Percentiles rank a stretch among this genome's conserved stretches.
These are phyloP conservation scores for Cassiopea andromeda DNA, from an alignment of 30 jellyfish, hydroid and myxozoan species.

Conservation along the genomic window DNA sequence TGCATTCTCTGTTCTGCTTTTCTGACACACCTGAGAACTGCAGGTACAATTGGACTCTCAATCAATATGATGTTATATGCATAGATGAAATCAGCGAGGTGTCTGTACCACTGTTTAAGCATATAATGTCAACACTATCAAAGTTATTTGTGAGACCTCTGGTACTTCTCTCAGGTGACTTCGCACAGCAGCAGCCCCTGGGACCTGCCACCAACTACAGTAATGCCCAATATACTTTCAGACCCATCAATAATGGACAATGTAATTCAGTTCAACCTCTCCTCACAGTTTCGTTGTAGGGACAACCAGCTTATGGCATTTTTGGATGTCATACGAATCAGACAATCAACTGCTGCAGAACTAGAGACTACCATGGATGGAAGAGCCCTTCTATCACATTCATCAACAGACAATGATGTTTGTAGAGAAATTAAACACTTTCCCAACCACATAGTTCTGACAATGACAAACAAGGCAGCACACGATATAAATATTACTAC, in stretches of 20 bases:
- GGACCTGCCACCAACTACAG: not conserved
- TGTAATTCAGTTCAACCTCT: not conserved
- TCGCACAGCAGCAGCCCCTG: conserved; percentile 53
- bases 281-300: not conserved
- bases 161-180: conserved; percentile 37
- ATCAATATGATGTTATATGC: conserved; percentile 10
- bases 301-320: not conserved
- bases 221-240: not conserved
- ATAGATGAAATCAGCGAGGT: conserved; percentile 42
- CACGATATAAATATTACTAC: not conserved
- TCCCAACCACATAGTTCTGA: not conserved
- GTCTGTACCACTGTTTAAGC: not conserved
- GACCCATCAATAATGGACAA: not conserved
- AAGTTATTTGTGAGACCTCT: not conserved
- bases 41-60: conserved; percentile 26
- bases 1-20: conserved; percentile 34
- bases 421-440: not conserved
- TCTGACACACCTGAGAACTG: too few relatives aligned
- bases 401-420: not conserved
- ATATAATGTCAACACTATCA: not conserved
- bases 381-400: not conserved
- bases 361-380: not conserved
- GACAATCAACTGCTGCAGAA: not conserved
- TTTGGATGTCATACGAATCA: not conserved
- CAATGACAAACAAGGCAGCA: conserved; percentile 17